phyloP scores from a whole-genome alignment of 1,140 invertebrate genomes.

The Batillaria attramentaria region DNA sequence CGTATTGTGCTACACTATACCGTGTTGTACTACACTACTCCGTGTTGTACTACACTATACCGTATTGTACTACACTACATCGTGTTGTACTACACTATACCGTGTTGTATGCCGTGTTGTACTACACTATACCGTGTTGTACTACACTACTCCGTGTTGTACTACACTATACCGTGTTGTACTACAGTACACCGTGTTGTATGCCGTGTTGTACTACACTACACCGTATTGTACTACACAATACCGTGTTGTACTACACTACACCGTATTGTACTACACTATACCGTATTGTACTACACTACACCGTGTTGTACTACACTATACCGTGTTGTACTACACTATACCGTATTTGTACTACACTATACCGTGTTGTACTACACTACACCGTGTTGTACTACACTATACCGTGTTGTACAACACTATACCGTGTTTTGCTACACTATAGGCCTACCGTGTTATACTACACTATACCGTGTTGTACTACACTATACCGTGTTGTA shows the following conservation, averaged over 20 bases:
- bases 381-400: not conserved
- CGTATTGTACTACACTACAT: not conserved
- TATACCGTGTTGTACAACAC: not conserved
- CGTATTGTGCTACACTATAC: not conserved
- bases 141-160: too few species aligned
- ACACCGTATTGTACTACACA: not conserved
- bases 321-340: not conserved
- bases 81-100: not conserved
- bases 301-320: not conserved
- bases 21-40: not conserved
- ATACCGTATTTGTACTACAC: not conserved
- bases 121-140: not conserved
- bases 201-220: not conserved
- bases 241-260: not conserved
- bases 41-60: not conserved
- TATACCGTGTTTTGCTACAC: too few species aligned
- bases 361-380: not conserved
- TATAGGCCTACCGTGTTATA: not conserved
- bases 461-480: not conserved
- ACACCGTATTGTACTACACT: not conserved
- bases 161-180: not conserved
- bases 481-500: not conserved
- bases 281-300: not conserved
- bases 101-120: not conserved
- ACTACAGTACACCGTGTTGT: not conserved